These are phyloP conservation scores for Drosophila sp. DNA, from an alignment of 1,140 invertebrate species.

Conservation along the genomic window DNA sequence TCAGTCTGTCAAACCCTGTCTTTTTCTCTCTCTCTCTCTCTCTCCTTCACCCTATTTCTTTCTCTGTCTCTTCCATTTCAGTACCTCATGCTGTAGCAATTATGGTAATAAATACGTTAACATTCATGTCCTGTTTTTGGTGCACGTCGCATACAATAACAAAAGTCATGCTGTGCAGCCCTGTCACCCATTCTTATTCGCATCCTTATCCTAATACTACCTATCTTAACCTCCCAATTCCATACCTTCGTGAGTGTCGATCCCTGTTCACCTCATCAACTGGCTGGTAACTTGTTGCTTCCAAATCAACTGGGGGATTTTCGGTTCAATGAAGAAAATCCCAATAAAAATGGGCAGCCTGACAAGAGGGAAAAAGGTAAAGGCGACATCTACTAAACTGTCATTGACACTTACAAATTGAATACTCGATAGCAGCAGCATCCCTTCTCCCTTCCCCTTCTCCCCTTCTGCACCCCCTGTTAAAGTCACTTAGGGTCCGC, in stretches of 20 bases:
- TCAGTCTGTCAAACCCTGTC: not conserved
- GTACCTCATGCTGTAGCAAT: constrained; percentile 23
- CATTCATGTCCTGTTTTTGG: constrained; percentile 29
- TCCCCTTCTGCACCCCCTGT: not conserved
- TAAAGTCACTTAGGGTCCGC: constrained; percentile 4
- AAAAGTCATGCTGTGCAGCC: constrained; percentile 63
- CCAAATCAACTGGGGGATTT: constrained; percentile 73
- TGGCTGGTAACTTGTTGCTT: constrained; percentile 62
- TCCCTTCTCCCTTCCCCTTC: not conserved
- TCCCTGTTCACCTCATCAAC: constrained; percentile 12
- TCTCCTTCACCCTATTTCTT: not conserved
- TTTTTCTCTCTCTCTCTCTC: not conserved
- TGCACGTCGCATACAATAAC: constrained; percentile 51
- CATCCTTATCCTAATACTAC: not conserved
- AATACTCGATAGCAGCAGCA: constrained; percentile 64
- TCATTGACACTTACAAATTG: constrained; percentile 78
- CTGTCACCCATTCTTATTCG: constrained; percentile 1
- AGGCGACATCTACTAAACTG: constrained; percentile 59
- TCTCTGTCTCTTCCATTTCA: constrained; percentile 7
- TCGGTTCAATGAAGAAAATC: constrained; percentile 67
- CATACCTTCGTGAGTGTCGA: constrained; percentile 9
- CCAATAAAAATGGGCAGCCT: constrained; percentile 59
- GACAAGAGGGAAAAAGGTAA: constrained; percentile 25
- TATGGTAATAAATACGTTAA: constrained; percentile 56
- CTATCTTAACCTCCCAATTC: constrained; percentile 19